phyloP scores from a whole-genome alignment of 2,888 invertebrate genomes.

The Andrena chrysosceles region DNA sequence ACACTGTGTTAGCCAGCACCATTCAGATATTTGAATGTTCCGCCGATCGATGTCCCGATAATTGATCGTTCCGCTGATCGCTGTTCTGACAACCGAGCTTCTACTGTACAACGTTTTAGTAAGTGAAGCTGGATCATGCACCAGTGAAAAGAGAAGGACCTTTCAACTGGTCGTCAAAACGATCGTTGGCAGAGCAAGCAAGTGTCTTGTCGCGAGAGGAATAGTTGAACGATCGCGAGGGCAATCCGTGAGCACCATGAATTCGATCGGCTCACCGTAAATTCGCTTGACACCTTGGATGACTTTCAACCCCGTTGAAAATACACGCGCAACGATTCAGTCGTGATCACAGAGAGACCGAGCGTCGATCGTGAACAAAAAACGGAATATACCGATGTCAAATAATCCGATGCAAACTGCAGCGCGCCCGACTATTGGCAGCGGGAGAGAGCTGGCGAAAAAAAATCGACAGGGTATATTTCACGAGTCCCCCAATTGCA shows the following conservation, averaged over 20 bases:
- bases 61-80: no score
- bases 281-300: slow-evolving; percentile 10
- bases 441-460: not conserved
- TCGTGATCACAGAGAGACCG: slow-evolving; percentile 18
- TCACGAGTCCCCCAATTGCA: slow-evolving; percentile 20
- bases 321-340: slow-evolving; percentile 28
- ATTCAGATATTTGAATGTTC: no score
- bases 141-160: not conserved
- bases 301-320: slow-evolving; percentile 17
- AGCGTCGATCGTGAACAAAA: slow-evolving; percentile 2
- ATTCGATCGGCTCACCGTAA: slow-evolving; percentile 27
- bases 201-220: not conserved
- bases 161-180: not conserved
- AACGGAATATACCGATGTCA: slow-evolving; percentile 27
- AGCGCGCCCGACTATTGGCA: not conserved
- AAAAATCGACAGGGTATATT: slow-evolving; percentile 31
- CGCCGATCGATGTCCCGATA: no score
- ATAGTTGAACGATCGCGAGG: not conserved
- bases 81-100: no score
- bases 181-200: not conserved
- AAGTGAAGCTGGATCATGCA: no score
- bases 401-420: slow-evolving; percentile 35
- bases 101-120: no score
- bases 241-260: slow-evolving; percentile 6
- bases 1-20: no score